Conservation (phyloP, 2,797 vertebrate species). For the Thalassophryne amazonica region DNA sequence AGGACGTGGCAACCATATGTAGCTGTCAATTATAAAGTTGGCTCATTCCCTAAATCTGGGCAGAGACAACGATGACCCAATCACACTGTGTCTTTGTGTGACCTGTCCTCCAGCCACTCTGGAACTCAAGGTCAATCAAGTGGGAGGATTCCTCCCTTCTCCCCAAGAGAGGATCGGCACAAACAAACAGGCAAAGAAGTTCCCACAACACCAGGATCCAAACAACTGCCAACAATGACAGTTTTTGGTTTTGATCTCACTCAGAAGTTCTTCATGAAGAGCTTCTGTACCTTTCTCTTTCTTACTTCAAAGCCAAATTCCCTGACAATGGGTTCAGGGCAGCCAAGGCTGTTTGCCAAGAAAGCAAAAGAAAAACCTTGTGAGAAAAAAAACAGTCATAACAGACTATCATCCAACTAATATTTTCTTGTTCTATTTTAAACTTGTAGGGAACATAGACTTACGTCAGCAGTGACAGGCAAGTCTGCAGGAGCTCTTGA, state of each 20-base stretch:
- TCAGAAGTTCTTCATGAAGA: constrained; percentile 55
- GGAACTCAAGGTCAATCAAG: constrained; percentile 62
- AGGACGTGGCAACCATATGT: constrained; percentile 64
- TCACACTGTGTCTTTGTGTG: constrained; percentile 70
- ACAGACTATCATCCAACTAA: not conserved
- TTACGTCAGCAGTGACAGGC: no score
- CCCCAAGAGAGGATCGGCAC: constrained; percentile 64
- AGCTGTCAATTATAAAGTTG: constrained; percentile 62
- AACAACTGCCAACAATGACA: constrained; percentile 65
- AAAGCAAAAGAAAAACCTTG: not conserved
- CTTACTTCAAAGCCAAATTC: constrained; percentile 36
- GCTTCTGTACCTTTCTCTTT: constrained; percentile 41
- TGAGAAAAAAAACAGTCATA: not conserved
- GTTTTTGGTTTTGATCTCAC: constrained; percentile 59
- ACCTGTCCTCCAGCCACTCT: constrained; percentile 62
- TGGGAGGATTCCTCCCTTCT: constrained; percentile 44
- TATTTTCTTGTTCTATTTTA: no score
- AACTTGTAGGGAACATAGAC: no score
- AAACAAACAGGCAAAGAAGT: constrained; percentile 72
- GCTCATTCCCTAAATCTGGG: constrained; percentile 52
- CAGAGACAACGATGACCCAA: constrained; percentile 64
- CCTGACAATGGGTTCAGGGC: constrained; percentile 10
- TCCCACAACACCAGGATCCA: constrained; percentile 61
- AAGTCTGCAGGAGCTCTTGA: no score
- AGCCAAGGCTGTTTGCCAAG: not conserved